A percentile compares a stretch with the other conserved stretches of the same genome.
These are phyloP conservation scores for Crocodylus rhombifer DNA, from an alignment of 2,797 vertebrate species.

Conservation along the genomic window DNA sequence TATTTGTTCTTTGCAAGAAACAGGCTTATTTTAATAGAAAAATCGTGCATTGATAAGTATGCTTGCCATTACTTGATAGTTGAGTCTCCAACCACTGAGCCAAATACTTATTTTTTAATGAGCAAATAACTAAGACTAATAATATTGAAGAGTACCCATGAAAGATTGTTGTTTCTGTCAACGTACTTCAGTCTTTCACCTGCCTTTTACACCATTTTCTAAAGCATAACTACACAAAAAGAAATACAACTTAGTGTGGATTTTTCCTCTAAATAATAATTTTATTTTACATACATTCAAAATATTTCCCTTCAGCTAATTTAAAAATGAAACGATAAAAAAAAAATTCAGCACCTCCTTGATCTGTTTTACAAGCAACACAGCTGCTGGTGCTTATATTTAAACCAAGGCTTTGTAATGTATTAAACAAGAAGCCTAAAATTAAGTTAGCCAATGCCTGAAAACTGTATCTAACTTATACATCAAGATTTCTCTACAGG, in stretches of 20 bases:
- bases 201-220: neutral
- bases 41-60: neutral
- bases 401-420: neutral
- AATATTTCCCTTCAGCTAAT: neutral
- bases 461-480: neutral
- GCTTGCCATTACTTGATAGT: neutral
- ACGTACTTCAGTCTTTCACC: neutral
- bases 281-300: neutral
- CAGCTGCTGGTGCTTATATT: neutral
- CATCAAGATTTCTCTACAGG: neutral
- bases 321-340: neutral
- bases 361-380: neutral
- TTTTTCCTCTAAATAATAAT: neutral
- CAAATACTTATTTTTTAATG: neutral
- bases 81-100: neutral
- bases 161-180: neutral
- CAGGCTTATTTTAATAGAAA: neutral
- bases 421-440: neutral
- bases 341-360: neutral
- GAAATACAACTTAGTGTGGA: neutral
- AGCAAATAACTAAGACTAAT: neutral
- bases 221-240: rapidly evolving
- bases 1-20: neutral
- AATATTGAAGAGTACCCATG: neutral
- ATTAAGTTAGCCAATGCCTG: neutral